Base-by-base conservation (phyloP, 2,888 invertebrate genomes). In the Trachelus tabidus region DNA sequence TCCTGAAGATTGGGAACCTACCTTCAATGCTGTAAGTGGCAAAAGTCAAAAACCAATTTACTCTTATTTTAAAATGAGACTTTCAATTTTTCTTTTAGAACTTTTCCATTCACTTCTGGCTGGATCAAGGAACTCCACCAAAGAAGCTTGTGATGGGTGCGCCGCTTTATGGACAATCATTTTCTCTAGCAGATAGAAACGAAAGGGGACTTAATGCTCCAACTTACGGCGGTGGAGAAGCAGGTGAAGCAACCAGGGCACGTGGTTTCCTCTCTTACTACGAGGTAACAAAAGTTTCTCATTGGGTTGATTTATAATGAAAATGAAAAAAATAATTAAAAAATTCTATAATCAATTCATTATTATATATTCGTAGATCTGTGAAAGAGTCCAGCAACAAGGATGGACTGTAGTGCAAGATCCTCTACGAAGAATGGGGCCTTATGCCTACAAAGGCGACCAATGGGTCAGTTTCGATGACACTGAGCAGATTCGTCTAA, bases 401-500 rank as follows among this genome's bases (percentile, higher is more conserved):
- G 96, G 95, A 1, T 97, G 97, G 97, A 94, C 94, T 68, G 95
- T 97, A 11, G 94, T 95, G 0, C 94, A 96, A 78, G 97, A 98
- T 88, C 93, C 95, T 0, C 94, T 95, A 76, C 96, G 96, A 73
- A 93, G 96, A 34, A 97, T 98, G 92, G 98, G 98, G 0, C 98
- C 98, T 0, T 98, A 97, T 88, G 97, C 98, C 0, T 96, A 95
- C 83, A 92, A 93, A 79, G 93, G 95, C 34, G 97, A 97, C 89
- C 98, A 98, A 87, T 98, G 98, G 98, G 98, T 98, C 11, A 97
- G 97, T 11, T 98, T 97, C 87, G 98, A 98, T 88, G 98, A 98
- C 90, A 94, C 95, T 68, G 94, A 94, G 68, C 97, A 97, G 94
- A 95, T 97, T 33, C 93, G 95, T 37, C 95, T 96, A 85, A 98